Conservation (phyloP, 2,888 invertebrate species). For the Mellilla xanthometata region DNA sequence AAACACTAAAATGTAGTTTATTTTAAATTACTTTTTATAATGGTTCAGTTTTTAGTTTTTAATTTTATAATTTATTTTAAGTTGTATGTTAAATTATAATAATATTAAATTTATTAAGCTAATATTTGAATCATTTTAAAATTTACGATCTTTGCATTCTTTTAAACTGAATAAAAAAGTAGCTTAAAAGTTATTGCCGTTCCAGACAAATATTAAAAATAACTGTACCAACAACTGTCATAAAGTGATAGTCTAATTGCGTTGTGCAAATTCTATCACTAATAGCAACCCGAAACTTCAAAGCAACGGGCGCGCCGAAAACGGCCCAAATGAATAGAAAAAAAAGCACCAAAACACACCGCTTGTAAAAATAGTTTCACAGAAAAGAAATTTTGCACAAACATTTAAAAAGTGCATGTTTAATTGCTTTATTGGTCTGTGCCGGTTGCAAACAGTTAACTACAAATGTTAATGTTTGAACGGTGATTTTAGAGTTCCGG, state of each 20-base stretch:
- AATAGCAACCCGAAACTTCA: constrained; percentile 46
- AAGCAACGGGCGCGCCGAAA: constrained; percentile 23
- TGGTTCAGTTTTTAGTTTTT: too few relatives aligned
- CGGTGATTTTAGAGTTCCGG: too few relatives aligned
- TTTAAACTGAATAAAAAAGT: too few relatives aligned
- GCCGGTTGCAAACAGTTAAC: constrained; percentile 36
- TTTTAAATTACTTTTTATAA: too few relatives aligned
- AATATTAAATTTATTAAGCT: too few relatives aligned
- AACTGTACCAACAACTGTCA: neutral
- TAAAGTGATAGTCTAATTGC: constrained; percentile 5
- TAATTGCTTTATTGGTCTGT: constrained; percentile 48
- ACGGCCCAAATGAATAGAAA: constrained; percentile 28
- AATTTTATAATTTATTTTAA: too few relatives aligned
- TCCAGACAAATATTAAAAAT: too few relatives aligned
- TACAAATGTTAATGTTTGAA: constrained; percentile 34
- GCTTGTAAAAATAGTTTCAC: constrained; percentile 43
- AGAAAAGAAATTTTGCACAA: constrained; percentile 76
- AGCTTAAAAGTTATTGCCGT: too few relatives aligned
- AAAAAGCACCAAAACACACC: constrained; percentile 31
- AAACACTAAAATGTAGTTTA: too few relatives aligned
- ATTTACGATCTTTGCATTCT: too few relatives aligned
- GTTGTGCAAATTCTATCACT: constrained; percentile 27
- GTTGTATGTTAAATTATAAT: too few relatives aligned
- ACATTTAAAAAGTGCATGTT: constrained; percentile 31
- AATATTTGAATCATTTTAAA: too few relatives aligned